Evolutionary conservation across 2,797 vertebrate genomes (phyloP), one percentile per base, ranked within the genome.

Genomic region (Selene dorsalis): DNA sequence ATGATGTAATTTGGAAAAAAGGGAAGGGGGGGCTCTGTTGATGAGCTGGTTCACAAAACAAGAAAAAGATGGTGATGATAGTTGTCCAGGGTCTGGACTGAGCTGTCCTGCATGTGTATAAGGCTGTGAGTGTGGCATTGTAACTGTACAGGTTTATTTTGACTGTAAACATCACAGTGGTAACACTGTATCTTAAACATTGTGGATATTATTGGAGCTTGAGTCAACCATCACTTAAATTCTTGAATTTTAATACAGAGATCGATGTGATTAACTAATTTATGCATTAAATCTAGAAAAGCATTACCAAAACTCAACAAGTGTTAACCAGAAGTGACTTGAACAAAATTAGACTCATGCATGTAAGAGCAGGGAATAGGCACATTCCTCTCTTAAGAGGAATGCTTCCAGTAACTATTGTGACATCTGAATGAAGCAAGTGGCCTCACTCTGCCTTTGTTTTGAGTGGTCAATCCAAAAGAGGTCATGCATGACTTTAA

Each of bases 401-500:
- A 48, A 38, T 6, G 55, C 70, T 77, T 76, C 76, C 66, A 41
- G 59, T 75, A 74, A 83, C 53, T 69, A 28, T 65, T 18, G 26
- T 53, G 72, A 80, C 74, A 74, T 69, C 45, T 60, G 58, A 61
- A 47, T 52, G 45, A 73, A 66, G 39, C 22, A 64, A 79, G 53
- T 60, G 78, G 55, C 66, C 65, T 82, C 59, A 39, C 69, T 73
- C 62, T 7, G 20, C 73, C n/a, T n/a, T 63, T 73, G 64, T 76
- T 88, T 83, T 85, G 70, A 75, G 75, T 35, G 76, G 74, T 70
- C 73, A 75, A 77, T 79, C 70, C 66, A 67, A 30, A 73, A 72
- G 47, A 88, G 70, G 69, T 81, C 69, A 87, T 58, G 80, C 62
- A 20, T 84, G 65, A 82, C 87, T 81, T 82, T 32, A 79, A 82